Base-by-base conservation (phyloP, 2,888 invertebrate species). In the Sphaerophoria rueppellii region DNA sequence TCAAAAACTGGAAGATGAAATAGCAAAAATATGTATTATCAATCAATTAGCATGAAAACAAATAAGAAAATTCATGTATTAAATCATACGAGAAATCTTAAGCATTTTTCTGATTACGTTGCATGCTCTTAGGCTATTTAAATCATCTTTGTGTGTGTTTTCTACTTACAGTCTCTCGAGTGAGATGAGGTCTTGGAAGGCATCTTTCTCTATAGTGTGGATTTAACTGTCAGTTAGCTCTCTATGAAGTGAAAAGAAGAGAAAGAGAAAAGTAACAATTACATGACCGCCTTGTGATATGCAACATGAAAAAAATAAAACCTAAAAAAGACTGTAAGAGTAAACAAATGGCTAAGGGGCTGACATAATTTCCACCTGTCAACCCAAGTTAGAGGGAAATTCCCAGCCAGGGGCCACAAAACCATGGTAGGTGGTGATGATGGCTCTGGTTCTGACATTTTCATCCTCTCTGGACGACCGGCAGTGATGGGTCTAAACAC, bases 181-280 rank as follows among this genome's bases (percentile, higher is more conserved):
- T 52, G 95, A 94, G 88, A 95, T 94, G 87, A 98, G 93, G 92
- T 98, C 98, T 89, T 96, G 95, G 91, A 98, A 97, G 11, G 98
- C 96, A 89, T 97, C 98, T 89, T 96, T 95, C 92, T 98, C 98
- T 88, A 98, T 96, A 34, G 97, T 97, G 91, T 97, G 96, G 87
- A 98, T 97, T 91, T 97, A 95, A 93, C 98, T 98, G 92, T 97
- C 97, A 87, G 97, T 96, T 89, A 98, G 93, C 94, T 98, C 98
- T 91, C 98, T 98, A 93, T 91, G 90, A 24, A 24, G 24, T 24
- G 24, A 24, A 24, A 89, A 89, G 89, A 24, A 87, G 87, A 69
- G 63, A 76, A 52, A 54, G 50, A 57, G 6, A 63, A 60, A 40
- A n/a, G 55, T 32, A 16, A 11, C 35, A 7, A 34, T 78, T 74